Percentiles rank a stretch among this genome's conserved stretches.
These are phyloP conservation scores for Peromyscus maniculatus DNA, from an alignment of 2,113 vertebrate genomes.

Conservation along the genomic window DNA sequence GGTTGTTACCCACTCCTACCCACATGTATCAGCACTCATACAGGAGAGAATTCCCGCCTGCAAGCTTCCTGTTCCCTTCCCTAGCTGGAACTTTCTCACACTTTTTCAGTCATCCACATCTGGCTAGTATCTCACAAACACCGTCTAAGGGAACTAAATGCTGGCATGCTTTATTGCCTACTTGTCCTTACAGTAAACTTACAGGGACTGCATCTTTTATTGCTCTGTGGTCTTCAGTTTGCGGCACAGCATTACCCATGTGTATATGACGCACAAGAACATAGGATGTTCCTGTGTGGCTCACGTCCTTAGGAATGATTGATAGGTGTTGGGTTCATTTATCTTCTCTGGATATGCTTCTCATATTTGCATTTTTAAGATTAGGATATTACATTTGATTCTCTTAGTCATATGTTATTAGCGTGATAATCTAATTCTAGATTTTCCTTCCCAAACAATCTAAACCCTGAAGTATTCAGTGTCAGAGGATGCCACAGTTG, in stretches of 20 bases:
- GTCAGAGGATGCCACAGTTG: background rate
- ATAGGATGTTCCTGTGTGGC: background rate
- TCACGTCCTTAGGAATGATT: background rate
- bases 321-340: background rate
- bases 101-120: background rate
- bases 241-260: background rate
- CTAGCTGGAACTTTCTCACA: background rate
- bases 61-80: background rate
- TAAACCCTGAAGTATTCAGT: background rate
- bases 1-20: background rate
- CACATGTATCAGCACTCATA: background rate
- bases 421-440: background rate
- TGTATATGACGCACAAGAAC: background rate
- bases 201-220: background rate
- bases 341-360: background rate
- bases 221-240: background rate
- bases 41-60: background rate
- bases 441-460: slow-evolving; percentile 37
- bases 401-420: background rate
- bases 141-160: background rate
- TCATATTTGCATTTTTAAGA: slow-evolving; percentile 12
- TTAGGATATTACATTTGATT: background rate
- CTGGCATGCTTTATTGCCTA: background rate
- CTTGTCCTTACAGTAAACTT: background rate
- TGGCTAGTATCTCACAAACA: background rate